Evolutionary conservation across 2,797 vertebrate genomes (phyloP), one percentile per base, ranked within the genome.

Genomic region (Tachyglossus aculeatus): DNA sequence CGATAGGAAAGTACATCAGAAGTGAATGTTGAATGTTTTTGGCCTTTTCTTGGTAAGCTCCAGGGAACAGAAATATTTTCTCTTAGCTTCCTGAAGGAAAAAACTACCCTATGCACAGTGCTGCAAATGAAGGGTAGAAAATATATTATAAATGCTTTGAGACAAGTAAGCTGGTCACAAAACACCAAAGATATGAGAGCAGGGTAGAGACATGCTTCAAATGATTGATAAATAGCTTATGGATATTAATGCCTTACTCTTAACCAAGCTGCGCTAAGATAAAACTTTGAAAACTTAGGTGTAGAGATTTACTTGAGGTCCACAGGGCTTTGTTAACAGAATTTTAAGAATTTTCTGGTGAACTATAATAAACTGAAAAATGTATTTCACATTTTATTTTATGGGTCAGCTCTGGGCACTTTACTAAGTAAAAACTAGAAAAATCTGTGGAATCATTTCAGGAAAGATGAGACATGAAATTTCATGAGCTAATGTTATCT

Each of bases 11-110:
- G 2, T 41, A 6, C 3, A 70, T 72, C 70, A 81, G 43, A 8
- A 60, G n/a, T n/a, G n/a, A n/a, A n/a, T n/a, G 47, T 40, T 34
- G 60, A 60, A 10, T 60, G 61, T 44, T 66, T 82, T 36, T 76
- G 24, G 68, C 50, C n/a, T n/a, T n/a, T n/a, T n/a, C n/a, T n/a
- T n/a, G n/a, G n/a, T n/a, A n/a, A 34, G 25, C 44, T 60, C 36
- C 19, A 3, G 5, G 32, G 61, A 63, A 36, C 2, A 52, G 48
- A 60, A 70, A 62, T 29, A 1, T 3, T 47, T 82, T 72, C 16
- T 60, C 29, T 54, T 1, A 11, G 25, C 33, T 48, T 72, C 53
- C 29, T 60, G 21, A 61, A 85, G 50, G n/a, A 47, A 77, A 1
- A 58, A 62, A 62, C 6, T n/a, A 5, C 21, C 13, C 12, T 9